phyloP scores from a whole-genome alignment of 2,113 vertebrate species.

The Thalassoma bifasciatum region DNA sequence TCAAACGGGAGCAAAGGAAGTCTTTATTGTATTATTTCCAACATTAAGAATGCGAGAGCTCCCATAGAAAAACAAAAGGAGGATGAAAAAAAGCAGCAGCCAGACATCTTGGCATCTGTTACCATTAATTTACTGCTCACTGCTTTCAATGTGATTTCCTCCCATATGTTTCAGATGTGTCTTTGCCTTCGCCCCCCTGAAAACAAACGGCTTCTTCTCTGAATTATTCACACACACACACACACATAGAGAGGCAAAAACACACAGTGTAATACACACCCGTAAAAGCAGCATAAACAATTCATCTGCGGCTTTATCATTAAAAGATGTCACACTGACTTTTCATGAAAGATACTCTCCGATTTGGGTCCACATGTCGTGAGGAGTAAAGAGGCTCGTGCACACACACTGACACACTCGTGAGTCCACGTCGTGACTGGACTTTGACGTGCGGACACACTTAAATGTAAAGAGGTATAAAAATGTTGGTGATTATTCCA shows the following conservation, averaged over 20 bases:
- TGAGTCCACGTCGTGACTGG: background rate
- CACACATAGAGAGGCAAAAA: slow-evolving; percentile 37
- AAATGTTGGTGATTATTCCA: background rate
- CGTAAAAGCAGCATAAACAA: slow-evolving; percentile 83
- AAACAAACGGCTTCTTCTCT: slow-evolving; percentile 82
- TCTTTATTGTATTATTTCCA: slow-evolving; percentile 81
- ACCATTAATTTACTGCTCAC: slow-evolving; percentile 88
- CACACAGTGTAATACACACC: slow-evolving; percentile 15
- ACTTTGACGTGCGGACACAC: background rate
- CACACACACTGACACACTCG: slow-evolving; percentile 7
- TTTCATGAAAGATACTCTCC: slow-evolving; percentile 47
- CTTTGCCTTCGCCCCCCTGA: slow-evolving; percentile 86
- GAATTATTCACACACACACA: slow-evolving; percentile 80
- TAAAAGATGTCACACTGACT: slow-evolving; percentile 76
- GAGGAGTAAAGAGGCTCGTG: background rate
- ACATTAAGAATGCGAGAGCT: slow-evolving; percentile 80
- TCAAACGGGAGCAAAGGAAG: slow-evolving; percentile 20
- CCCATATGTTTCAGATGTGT: slow-evolving; percentile 87
- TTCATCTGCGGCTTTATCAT: slow-evolving; percentile 85
- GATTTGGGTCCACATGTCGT: slow-evolving; percentile 70
- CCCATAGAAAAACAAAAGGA: slow-evolving; percentile 76
- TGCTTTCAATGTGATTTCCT: slow-evolving; percentile 83
- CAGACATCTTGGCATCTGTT: slow-evolving; percentile 87
- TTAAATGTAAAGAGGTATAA: too few species aligned
- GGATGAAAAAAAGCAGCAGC: slow-evolving; percentile 73